Base-by-base conservation (phyloP, 2,888 invertebrate genomes). In the Listrodromus nycthemerus region DNA sequence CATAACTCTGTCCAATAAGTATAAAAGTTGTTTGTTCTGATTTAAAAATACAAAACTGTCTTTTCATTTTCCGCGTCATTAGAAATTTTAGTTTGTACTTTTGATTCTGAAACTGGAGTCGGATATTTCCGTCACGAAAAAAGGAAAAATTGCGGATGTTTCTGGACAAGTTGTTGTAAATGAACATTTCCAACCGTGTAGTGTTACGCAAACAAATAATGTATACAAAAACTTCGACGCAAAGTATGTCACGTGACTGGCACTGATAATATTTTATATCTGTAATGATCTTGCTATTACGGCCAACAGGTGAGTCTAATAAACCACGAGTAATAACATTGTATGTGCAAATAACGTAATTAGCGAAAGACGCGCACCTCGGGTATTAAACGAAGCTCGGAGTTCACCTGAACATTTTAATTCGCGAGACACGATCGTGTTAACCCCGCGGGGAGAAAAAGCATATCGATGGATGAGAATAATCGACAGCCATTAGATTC, bases 401-500 rank as follows among this genome's bases (percentile, higher is more conserved):
- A 37, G 24, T 37, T 24, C 37, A 30, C 6, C 33, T 33, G n/a
- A 13, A 13, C 7, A 6, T 71, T 24, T 24, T 37, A 37, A 37
- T 66, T 66, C 30, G 24, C 33, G 63, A 61, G 45, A 45, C 24
- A 13, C 19, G 52, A 37, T 24, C 37, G 19, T 41, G 8, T 27
- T 45, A 33, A 33, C 0, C 8, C 3, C n/a, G 41, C 16, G 52
- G 27, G 19, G 41, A 65, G 55, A 67, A 24, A 50, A 19, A 4
- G 19, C 27, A 37, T 67, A 58, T 61, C 61, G 48, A 24, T 16
- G 41, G 50, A 80, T 55, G 48, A 37, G 37, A 24, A 74, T 75
- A 63, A 80, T 75, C 16, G 74, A 27, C 67, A 41, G 73, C 61
- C 37, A 41, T 74, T 74, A 67, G 19, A 74, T 63, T 30, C 41